Base-by-base conservation (phyloP, 2,113 vertebrate species). In the Pelmatolapia mariae region DNA sequence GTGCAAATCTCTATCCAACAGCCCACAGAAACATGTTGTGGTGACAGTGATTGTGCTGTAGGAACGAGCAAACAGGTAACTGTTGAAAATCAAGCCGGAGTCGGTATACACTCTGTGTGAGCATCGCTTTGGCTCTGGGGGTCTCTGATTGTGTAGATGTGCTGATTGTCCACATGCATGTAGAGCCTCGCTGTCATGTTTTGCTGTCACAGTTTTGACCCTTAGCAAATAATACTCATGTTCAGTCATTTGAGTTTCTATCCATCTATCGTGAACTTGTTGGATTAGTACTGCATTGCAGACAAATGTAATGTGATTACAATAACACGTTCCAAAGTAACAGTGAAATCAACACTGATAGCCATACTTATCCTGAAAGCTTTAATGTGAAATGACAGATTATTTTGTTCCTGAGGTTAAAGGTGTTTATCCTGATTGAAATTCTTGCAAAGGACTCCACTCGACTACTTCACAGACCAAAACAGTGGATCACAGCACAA, bases 1-100 rank as follows among this genome's bases (percentile, higher is more conserved):
- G 1, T 24, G n/a, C 66, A 71, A 43, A 10, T 43, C n/a, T 71
- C 66, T 22, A 0, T 9, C 63, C 61, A 0, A 2, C 36, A 40
- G 4, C 36, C 36, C 36, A 43, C 19, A 68, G 61, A 22, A 68
- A 2, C 18, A 68, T 1, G 61, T 12, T 0, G 7, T 13, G 33
- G 11, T 7, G 61, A 36, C 61, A 8, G 10, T 9, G 63, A 68
- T 22, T 40, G 33, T 68, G 63, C 19, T 68, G 33, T 22, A 13
- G 19, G 10, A 38, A 0, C 10, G 33, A 13, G 33, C 33, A 36
- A 66, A 12, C 10, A 1, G 38, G 12, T 71, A 26, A 9, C 66
- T 43, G 38, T 10, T 43, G 22, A 0, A 71, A 43, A 24, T 45
- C 66, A 43, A 71, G 11, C 33, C 19, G 5, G 5, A 8, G 53